These are phyloP conservation scores for Tolypeutes matacus DNA, from an alignment of 2,797 vertebrate genomes.

Conservation along the genomic window DNA sequence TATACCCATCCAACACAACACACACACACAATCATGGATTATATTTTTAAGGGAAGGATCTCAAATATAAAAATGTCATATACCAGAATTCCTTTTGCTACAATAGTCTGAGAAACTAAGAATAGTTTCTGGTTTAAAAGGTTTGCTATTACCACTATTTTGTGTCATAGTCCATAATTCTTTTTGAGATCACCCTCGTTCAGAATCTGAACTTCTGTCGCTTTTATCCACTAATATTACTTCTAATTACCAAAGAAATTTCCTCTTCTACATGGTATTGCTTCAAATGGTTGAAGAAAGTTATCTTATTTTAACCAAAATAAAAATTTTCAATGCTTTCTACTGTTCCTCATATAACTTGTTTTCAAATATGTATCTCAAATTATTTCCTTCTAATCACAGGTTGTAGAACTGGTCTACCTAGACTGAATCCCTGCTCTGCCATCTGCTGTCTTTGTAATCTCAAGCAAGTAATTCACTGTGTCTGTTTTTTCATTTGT, in stretches of 20 bases:
- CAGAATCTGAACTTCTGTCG: neutral
- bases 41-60: neutral
- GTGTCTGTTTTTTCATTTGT: neutral
- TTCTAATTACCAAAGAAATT: neutral
- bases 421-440: neutral
- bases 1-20: too few species aligned
- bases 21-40: neutral
- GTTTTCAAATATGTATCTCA: neutral
- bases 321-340: neutral
- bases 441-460: neutral
- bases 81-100: neutral
- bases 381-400: neutral
- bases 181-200: neutral
- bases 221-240: neutral
- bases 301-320: conserved; percentile 1
- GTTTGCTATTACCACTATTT: conserved; percentile 7
- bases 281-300: neutral
- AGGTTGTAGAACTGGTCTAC: neutral
- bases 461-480: neutral
- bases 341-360: neutral
- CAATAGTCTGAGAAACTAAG: neutral
- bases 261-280: neutral
- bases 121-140: neutral
- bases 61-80: neutral
- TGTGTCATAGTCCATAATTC: neutral